A percentile compares a stretch with the other conserved stretches of the same genome.
phyloP scores from a whole-genome alignment of 2,888 invertebrate species.

The Scaptomyza caliginosa region DNA sequence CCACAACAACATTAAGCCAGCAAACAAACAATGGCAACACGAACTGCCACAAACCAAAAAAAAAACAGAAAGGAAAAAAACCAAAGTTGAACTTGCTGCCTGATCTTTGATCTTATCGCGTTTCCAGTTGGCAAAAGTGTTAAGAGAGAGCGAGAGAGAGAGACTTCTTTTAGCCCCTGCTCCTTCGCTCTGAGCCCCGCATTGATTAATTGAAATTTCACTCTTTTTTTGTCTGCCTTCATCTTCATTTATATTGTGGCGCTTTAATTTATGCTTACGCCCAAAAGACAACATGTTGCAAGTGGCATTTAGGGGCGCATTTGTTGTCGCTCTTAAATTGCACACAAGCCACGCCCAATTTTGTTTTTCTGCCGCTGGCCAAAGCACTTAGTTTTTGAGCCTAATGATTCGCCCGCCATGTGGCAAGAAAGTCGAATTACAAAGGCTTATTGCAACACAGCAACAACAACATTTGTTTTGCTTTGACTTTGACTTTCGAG shows the following conservation, averaged over 20 bases:
- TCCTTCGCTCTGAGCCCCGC: not conserved
- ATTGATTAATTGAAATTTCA: constrained; percentile 69
- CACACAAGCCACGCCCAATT: constrained; percentile 48
- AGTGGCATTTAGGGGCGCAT: constrained; percentile 71
- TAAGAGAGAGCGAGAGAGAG: constrained; percentile 36
- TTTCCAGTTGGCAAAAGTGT: constrained; percentile 61
- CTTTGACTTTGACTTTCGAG: constrained; percentile 18
- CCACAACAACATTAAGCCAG: constrained; percentile 37
- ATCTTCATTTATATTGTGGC: constrained; percentile 51
- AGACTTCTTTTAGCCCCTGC: not conserved
- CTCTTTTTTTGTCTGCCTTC: constrained; percentile 47
- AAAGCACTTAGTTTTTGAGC: constrained; percentile 12
- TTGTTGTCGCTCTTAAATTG: constrained; percentile 56
- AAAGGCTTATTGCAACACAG: constrained; percentile 60
- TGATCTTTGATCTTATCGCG: constrained; percentile 71
- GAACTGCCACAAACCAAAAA: constrained; percentile 44
- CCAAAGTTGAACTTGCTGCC: constrained; percentile 57
- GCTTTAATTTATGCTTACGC: constrained; percentile 56
- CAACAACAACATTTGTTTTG: constrained; percentile 1
- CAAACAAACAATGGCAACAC: constrained; percentile 63
- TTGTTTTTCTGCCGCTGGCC: constrained; percentile 31
- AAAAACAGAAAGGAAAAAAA: not conserved
- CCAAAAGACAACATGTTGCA: constrained; percentile 53
- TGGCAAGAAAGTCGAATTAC: constrained; percentile 50
- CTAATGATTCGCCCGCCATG: constrained; percentile 33